These are phyloP conservation scores for Belgica antarctica DNA, from an alignment of 2,888 invertebrate genomes.

Conservation along the genomic window DNA sequence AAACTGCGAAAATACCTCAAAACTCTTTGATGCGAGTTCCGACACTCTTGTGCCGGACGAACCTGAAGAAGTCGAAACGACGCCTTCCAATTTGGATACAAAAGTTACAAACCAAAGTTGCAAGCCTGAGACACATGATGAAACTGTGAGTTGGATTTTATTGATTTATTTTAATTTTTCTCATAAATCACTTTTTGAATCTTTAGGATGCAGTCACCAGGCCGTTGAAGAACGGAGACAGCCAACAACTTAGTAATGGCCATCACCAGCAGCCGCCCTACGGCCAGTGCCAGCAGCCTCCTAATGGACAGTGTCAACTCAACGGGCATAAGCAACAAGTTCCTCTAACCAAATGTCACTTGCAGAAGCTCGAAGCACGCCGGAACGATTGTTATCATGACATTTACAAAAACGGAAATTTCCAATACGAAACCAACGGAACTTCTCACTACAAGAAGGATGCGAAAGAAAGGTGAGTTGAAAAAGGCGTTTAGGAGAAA, in stretches of 20 bases:
- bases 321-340: constrained; percentile 6
- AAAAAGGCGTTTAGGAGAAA: neutral
- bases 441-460: neutral
- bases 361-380: neutral
- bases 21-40: constrained; percentile 56
- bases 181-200: neutral
- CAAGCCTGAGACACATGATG: neutral
- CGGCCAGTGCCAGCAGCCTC: no score
- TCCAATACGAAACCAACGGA: neutral
- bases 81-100: neutral
- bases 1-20: constrained; percentile 2
- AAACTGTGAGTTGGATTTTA: neutral
- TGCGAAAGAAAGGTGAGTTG: constrained; percentile 30
- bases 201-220: neutral
- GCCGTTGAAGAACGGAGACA: no score
- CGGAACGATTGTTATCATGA: neutral
- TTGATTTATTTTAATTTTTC: neutral
- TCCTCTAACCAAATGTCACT: constrained; percentile 20
- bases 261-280: no score
- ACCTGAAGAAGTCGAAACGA: constrained; percentile 45
- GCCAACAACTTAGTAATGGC: no score
- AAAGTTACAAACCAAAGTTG: neutral
- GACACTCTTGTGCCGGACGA: constrained; percentile 56
- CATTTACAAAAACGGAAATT: neutral
- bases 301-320: neutral